Evolutionary conservation across 2,113 vertebrate genomes (phyloP).

Genomic region (Phylloscopus whistleri): DNA sequence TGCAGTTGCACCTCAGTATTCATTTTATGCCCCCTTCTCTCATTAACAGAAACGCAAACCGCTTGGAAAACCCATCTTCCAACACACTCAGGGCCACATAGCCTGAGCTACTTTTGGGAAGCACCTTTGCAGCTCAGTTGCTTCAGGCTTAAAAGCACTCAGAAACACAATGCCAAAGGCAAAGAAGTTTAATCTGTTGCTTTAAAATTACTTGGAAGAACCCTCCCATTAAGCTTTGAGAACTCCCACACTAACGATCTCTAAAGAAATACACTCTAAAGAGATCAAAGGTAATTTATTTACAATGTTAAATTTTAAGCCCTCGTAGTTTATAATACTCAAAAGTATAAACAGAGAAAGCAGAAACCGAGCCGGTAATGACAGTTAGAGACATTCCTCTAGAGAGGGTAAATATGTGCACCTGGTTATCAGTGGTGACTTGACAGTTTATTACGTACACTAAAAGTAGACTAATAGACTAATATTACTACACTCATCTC

Average conservation of each 20-base stretch:
- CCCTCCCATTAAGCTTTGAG: not conserved
- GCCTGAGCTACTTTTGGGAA: not conserved
- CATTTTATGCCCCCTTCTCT: not conserved
- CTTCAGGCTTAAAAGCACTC: not conserved
- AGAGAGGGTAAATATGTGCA: not conserved
- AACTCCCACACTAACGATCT: not conserved
- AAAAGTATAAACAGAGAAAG: not conserved
- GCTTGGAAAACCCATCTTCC: not conserved
- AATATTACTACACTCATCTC: not conserved
- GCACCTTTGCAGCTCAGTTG: not conserved
- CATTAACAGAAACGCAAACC: not conserved
- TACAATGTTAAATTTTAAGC: not conserved
- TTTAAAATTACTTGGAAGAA: not conserved
- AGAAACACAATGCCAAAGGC: not conserved
- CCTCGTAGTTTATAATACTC: not conserved
- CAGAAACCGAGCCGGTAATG: not conserved
- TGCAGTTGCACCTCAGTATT: not conserved
- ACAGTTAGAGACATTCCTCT: not conserved
- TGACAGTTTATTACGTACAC: not conserved
- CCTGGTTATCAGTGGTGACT: not conserved
- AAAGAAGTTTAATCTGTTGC: not conserved
- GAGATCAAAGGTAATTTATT: not conserved
- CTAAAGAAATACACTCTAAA: not conserved
- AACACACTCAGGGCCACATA: not conserved
- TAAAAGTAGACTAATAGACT: not conserved